phyloP scores from a whole-genome alignment of 2,113 vertebrate genomes.

The Microtus ochrogaster region DNA sequence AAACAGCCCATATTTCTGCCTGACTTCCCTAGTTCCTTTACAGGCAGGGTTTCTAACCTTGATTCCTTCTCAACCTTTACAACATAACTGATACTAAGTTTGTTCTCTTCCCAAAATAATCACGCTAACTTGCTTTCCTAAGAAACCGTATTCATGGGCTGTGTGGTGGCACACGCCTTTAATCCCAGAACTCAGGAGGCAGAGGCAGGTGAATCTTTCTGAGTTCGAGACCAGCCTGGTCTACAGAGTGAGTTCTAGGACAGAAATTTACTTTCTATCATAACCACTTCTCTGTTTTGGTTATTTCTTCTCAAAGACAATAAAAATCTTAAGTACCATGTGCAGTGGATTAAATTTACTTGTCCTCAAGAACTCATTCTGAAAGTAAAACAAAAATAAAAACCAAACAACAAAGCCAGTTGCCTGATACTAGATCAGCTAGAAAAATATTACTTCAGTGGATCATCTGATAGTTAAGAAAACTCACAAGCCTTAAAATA shows the following conservation, averaged over 20 bases:
- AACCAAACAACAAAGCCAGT: not conserved
- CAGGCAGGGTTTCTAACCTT: slow-evolving; percentile 9
- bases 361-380: not conserved
- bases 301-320: not conserved
- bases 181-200: not conserved
- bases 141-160: not conserved
- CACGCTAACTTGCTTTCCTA: not conserved
- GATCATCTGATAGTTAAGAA: not conserved
- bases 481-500: slow-evolving; percentile 50
- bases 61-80: not conserved
- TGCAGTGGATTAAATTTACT: not conserved
- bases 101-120: slow-evolving; percentile 18
- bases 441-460: not conserved
- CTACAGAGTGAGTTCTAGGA: not conserved
- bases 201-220: not conserved
- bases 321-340: not conserved
- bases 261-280: not conserved
- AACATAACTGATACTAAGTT: not conserved
- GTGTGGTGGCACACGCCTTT: rapidly evolving
- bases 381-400: slow-evolving; percentile 29
- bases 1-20: not conserved
- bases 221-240: not conserved
- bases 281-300: not conserved
- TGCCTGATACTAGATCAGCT: slow-evolving; percentile 19
- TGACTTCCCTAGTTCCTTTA: not conserved